Evolutionary conservation across 2,113 vertebrate species (phyloP), one percentile per base, ranked within the genome.

Genomic region (Cranoglanis bouderius): DNA sequence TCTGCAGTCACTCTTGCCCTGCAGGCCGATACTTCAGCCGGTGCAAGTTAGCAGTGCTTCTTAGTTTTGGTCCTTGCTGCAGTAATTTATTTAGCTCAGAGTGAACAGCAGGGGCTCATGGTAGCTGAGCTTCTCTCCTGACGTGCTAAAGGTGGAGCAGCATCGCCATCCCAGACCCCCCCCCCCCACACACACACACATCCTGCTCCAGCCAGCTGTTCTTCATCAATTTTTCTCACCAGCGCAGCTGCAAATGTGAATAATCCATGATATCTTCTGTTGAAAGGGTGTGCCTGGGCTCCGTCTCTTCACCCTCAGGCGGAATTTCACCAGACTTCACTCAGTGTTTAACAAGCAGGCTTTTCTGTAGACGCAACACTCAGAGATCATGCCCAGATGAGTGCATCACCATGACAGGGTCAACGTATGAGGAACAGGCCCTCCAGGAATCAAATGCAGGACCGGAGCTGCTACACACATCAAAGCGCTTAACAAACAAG

Each of bases 241-340:
- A 88, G 93, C 80, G 55, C 95, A 96, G 95, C 94, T 96, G 95
- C 88, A 88, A 91, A 90, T 93, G 92, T 96, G 94, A 95, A 96
- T 95, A 96, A 96, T 94, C 93, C 90, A 96, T 95, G 94, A 93
- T 93, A 88, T 92, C 90, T 93, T 85, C 90, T 88, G 91, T 93
- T 91, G 90, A 92, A 93, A 91, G 92, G 91, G 85, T 91, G 91
- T 90, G 91, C 92, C 13, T 55, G 87, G 85, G 89, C 87, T 93
- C 90, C 89, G 88, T 92, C 90, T 88, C 92, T 88, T 87, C 74
- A 70, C 53, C 91, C 55, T 84, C 29, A 32, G 89, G 85, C 89
- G 85, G 86, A 82, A 90, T 90, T 90, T 90, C 88, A 89, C 86
- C 90, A 90, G 89, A 87, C 85, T 83, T 86, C 88, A 84, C 87